Evolutionary conservation across 2,888 invertebrate species (phyloP).

Genomic region (Drosophila hamatofila): DNA sequence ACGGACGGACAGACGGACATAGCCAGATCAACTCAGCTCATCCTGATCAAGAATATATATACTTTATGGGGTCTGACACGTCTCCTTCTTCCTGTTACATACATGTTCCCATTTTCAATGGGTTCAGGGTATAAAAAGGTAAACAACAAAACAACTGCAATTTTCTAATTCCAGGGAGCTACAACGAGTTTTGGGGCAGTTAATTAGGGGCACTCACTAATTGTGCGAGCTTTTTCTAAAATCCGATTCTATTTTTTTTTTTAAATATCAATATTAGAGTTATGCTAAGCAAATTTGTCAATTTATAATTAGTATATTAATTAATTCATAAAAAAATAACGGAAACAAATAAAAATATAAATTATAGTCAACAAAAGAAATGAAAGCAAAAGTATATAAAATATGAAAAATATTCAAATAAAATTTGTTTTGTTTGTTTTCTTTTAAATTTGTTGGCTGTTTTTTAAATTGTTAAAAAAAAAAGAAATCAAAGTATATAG

Average conservation of each 20-base stretch:
- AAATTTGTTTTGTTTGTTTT: conserved; percentile 11
- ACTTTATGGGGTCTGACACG: too few relatives aligned
- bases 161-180: conserved; percentile 13
- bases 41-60: too few relatives aligned
- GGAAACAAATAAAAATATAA: not conserved
- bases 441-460: too few relatives aligned
- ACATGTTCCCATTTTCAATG: too few relatives aligned
- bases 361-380: too few relatives aligned
- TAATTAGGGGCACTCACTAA: conserved; percentile 1
- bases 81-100: too few relatives aligned
- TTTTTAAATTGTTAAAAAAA: too few relatives aligned
- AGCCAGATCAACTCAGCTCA: too few relatives aligned
- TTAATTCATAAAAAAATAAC: not conserved
- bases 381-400: not conserved
- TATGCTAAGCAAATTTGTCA: conserved; percentile 20
- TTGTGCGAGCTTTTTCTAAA: not conserved
- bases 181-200: not conserved
- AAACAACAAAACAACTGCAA: conserved; percentile 1
- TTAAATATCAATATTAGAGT: conserved; percentile 15
- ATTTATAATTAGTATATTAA: conserved; percentile 12
- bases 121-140: too few relatives aligned
- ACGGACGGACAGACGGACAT: too few relatives aligned
- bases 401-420: not conserved
- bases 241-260: not conserved
- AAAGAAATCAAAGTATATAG: too few relatives aligned